These are phyloP conservation scores for Dryocosmus kuriphilus DNA, from an alignment of 2,888 invertebrate genomes.

Conservation along the genomic window DNA sequence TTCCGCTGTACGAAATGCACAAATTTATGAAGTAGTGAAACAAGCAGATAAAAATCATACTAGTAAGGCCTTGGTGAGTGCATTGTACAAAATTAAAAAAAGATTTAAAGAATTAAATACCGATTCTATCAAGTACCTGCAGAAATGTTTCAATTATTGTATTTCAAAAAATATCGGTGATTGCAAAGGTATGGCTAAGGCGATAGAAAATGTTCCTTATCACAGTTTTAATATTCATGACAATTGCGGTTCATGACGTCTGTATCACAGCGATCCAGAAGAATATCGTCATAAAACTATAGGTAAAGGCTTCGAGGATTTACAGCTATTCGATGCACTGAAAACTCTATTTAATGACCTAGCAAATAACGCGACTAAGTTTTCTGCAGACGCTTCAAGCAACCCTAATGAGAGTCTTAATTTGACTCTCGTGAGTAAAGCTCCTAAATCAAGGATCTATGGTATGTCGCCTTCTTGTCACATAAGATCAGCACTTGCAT, in stretches of 20 bases:
- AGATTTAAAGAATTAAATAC: conserved; percentile 17
- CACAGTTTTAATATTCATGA: conserved; percentile 34
- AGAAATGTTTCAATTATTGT: conserved; percentile 47
- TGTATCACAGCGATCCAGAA: neutral
- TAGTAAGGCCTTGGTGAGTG: too few species aligned
- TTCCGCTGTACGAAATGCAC: neutral
- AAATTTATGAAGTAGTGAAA: neutral
- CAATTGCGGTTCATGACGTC: neutral
- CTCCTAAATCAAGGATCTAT: too few species aligned
- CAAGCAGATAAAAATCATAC: too few species aligned
- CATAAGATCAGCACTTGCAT: too few species aligned
- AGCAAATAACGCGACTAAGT: neutral
- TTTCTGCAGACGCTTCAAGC: conserved; percentile 9
- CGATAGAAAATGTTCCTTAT: conserved; percentile 31
- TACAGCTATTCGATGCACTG: neutral
- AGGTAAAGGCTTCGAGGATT: conserved; percentile 16
- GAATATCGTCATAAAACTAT: neutral
- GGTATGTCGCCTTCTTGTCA: too few species aligned
- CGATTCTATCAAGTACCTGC: conserved; percentile 43
- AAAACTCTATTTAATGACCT: conserved; percentile 4
- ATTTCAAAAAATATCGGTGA: neutral
- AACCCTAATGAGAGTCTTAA: too few species aligned
- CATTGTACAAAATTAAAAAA: too few species aligned
- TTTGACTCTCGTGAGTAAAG: too few species aligned
- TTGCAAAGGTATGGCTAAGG: conserved; percentile 26